Percentiles rank a stretch among this genome's conserved stretches.
These are phyloP conservation scores for Rattus rattus DNA, from an alignment of 2,113 vertebrate genomes.

Conservation along the genomic window DNA sequence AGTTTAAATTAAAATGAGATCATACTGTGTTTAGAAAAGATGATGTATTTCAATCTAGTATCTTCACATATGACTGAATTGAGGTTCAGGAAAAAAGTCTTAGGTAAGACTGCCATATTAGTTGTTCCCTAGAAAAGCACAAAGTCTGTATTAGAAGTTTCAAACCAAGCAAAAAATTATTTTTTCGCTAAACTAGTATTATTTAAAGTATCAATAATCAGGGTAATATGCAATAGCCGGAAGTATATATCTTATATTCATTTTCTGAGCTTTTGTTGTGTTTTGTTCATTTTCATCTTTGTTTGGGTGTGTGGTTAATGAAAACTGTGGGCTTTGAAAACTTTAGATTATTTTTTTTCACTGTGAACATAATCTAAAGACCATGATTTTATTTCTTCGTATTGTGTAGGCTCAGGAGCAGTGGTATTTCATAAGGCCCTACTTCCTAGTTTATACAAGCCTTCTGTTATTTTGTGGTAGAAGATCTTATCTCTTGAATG, in stretches of 20 bases:
- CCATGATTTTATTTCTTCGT: not conserved
- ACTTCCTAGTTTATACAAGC: not conserved
- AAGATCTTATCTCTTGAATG: not conserved
- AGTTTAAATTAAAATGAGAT: not conserved
- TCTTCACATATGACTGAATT: not conserved
- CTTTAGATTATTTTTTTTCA: not conserved
- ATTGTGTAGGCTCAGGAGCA: not conserved
- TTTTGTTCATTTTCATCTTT: not conserved
- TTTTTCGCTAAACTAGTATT: not conserved
- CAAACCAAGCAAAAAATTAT: not conserved
- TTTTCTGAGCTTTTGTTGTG: not conserved
- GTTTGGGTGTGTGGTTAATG: not conserved
- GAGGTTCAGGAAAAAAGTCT: not conserved
- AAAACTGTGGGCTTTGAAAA: not conserved
- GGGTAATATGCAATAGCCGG: accelerated
- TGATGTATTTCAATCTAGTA: not conserved
- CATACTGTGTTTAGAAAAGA: not conserved
- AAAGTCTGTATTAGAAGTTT: not conserved
- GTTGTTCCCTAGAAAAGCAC: not conserved
- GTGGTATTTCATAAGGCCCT: not conserved
- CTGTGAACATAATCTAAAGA: not conserved
- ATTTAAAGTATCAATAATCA: not conserved
- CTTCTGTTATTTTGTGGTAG: too few relatives aligned
- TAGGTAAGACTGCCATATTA: not conserved
- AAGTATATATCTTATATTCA: not conserved